Conservation (phyloP, 2,113 vertebrate genomes). For the Thomomys bottae region DNA sequence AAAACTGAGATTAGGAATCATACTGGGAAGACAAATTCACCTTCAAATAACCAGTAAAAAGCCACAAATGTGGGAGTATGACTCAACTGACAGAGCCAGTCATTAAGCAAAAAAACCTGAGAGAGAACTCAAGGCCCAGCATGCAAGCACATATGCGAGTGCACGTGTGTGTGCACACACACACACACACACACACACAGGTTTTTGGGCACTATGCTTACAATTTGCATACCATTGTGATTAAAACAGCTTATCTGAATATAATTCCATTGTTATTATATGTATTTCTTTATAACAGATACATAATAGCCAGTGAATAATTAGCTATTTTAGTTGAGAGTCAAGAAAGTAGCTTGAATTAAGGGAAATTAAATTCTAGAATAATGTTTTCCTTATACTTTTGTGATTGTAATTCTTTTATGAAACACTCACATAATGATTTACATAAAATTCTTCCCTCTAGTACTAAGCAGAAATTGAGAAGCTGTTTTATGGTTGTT, state of each 20-base stretch:
- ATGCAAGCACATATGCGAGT: too few relatives aligned
- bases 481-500: not conserved
- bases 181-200: too few relatives aligned
- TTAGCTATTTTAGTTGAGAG: not conserved
- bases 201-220: not conserved
- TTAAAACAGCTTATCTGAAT: not conserved
- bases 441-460: not conserved
- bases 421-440: not conserved
- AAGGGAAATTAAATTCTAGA: not conserved
- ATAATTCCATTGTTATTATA: not conserved
- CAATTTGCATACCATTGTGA: not conserved
- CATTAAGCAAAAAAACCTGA: too few relatives aligned
- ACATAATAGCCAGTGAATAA: not conserved
- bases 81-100: too few relatives aligned
- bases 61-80: too few relatives aligned
- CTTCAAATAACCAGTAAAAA: too few relatives aligned
- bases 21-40: too few relatives aligned
- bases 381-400: not conserved
- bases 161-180: too few relatives aligned
- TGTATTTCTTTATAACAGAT: constrained; percentile 4
- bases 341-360: not conserved
- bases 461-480: not conserved
- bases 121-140: too few relatives aligned
- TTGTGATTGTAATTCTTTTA: not conserved
- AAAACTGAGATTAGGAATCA: too few relatives aligned